Evolutionary conservation across 2,797 vertebrate genomes (phyloP).

Genomic region (Falco biarmicus): DNA sequence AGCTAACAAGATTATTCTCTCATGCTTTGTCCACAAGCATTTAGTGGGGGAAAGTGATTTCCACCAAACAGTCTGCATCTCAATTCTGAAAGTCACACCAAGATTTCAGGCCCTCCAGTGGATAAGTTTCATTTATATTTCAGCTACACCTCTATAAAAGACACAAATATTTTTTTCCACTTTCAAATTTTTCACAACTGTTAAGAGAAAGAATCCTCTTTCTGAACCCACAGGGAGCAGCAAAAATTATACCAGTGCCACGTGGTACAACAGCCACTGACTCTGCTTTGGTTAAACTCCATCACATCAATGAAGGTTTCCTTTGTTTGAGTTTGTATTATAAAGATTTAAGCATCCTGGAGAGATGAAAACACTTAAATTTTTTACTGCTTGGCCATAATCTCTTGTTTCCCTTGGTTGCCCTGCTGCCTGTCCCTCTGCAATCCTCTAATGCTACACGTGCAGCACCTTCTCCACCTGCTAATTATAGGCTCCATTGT

Average conservation of each 20-base stretch:
- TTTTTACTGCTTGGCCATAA: slow-evolving; percentile 3
- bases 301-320: not conserved
- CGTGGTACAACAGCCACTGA: not conserved
- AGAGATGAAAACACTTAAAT: slow-evolving; percentile 19
- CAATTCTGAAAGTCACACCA: not conserved
- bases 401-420: not conserved
- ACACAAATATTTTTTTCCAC: accelerated
- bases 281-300: not conserved
- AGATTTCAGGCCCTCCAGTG: not conserved
- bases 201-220: not conserved
- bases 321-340: not conserved
- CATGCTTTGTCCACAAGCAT: not conserved
- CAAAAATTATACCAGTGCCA: not conserved
- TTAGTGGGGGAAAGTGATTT: not conserved
- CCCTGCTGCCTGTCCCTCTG: not conserved
- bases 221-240: not conserved
- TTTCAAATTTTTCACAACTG: not conserved
- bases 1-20: not conserved
- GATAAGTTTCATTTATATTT: not conserved
- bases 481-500: slow-evolving; percentile 50
- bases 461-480: not conserved
- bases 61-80: not conserved
- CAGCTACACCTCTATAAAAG: not conserved
- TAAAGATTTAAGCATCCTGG: slow-evolving; percentile 3
- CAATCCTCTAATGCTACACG: not conserved